phyloP scores from a whole-genome alignment of 2,797 vertebrate species.

The Trematomus bernacchii region DNA sequence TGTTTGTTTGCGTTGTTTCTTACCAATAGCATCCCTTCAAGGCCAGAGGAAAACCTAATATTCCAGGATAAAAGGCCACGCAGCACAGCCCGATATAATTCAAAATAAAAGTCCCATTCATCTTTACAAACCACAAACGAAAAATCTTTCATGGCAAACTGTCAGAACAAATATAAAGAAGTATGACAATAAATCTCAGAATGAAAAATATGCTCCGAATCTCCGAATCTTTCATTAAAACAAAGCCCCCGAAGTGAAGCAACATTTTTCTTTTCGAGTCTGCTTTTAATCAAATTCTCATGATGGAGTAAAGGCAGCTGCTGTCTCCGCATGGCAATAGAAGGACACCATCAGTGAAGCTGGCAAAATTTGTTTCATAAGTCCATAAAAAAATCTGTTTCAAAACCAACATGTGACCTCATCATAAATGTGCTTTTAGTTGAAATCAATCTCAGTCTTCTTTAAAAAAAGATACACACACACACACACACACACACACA shows the following conservation, averaged over 20 bases:
- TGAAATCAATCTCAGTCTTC: not conserved
- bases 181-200: conserved; percentile 3
- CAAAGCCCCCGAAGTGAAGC: conserved; percentile 19
- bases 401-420: not conserved
- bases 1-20: too few relatives aligned
- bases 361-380: not conserved
- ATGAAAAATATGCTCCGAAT: conserved; percentile 26
- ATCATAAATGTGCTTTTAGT: not conserved
- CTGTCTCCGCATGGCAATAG: conserved; percentile 14
- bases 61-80: not conserved
- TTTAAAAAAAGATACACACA: not conserved
- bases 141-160: not conserved
- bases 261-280: conserved; percentile 4
- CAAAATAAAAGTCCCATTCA: conserved; percentile 25
- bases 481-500: conserved; percentile 24
- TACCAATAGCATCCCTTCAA: conserved; percentile 49
- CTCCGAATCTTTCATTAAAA: conserved; percentile 34
- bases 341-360: conserved; percentile 20
- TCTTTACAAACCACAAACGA: conserved; percentile 21
- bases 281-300: conserved; percentile 39
- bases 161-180: conserved; percentile 15
- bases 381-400: conserved; percentile 8
- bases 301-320: conserved; percentile 33
- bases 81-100: conserved; percentile 1
- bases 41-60: conserved; percentile 20